phyloP scores from a whole-genome alignment of 2,888 invertebrate species.

The Cremastinae sp. region DNA sequence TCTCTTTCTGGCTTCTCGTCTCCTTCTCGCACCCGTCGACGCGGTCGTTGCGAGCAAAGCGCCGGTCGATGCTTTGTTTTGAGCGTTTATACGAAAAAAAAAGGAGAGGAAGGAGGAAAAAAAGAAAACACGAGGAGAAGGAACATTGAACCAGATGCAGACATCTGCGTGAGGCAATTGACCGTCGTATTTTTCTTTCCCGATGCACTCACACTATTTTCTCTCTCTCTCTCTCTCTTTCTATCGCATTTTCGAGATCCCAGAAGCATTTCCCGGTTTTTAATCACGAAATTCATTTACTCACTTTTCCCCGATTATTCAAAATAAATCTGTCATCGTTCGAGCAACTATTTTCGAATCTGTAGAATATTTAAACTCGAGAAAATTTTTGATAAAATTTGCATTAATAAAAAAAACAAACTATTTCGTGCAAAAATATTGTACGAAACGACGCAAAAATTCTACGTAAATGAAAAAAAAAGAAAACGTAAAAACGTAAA shows the following conservation, averaged over 20 bases:
- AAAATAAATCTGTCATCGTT: too few species aligned
- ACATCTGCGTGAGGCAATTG: slow-evolving; percentile 45
- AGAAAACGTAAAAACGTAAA: too few species aligned
- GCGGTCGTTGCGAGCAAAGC: slow-evolving; percentile 44
- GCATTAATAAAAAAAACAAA: too few species aligned
- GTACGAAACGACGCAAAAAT: too few species aligned
- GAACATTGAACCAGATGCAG: slow-evolving; percentile 41
- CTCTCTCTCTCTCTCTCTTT: not conserved
- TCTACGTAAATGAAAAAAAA: too few species aligned
- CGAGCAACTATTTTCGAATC: not conserved
- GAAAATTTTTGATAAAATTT: too few species aligned
- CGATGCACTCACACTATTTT: slow-evolving; percentile 19
- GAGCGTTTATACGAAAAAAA: slow-evolving; percentile 25
- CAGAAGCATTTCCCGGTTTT: slow-evolving; percentile 9
- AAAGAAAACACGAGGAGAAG: slow-evolving; percentile 35
- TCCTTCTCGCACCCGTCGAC: slow-evolving; percentile 8
- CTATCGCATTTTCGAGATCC: slow-evolving; percentile 1
- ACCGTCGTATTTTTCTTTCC: slow-evolving; percentile 44
- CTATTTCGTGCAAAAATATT: too few species aligned
- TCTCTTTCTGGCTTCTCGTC: slow-evolving; percentile 8
- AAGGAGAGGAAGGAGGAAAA: slow-evolving; percentile 14
- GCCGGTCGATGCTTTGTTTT: slow-evolving; percentile 48
- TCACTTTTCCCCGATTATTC: not conserved
- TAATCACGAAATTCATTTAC: not conserved
- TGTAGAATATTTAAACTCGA: not conserved